Evolutionary conservation across 2,888 invertebrate genomes (phyloP).

Genomic region (Anorthoa munda): DNA sequence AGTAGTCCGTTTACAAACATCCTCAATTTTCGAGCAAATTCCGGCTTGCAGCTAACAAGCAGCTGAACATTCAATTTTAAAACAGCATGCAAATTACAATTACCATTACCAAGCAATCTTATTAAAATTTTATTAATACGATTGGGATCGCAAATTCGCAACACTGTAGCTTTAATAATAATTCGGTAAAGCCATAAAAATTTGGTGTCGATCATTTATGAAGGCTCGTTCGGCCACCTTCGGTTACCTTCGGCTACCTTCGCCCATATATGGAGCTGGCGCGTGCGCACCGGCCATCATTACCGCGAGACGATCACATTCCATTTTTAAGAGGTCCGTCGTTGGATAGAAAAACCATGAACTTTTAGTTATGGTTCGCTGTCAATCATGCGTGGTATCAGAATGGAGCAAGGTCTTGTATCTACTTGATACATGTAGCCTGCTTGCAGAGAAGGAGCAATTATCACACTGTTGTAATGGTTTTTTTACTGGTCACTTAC

Average conservation of each 20-base stretch:
- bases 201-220: slow-evolving; percentile 85
- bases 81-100: slow-evolving; percentile 46
- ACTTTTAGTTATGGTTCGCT: slow-evolving; percentile 43
- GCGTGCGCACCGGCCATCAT: slow-evolving; percentile 78
- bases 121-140: slow-evolving; percentile 19
- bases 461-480: not conserved
- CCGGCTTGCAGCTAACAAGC: slow-evolving; percentile 27
- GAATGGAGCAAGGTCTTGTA: slow-evolving; percentile 21
- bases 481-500: not conserved
- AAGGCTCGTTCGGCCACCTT: slow-evolving; percentile 62
- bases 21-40: slow-evolving; percentile 18
- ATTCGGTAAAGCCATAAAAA: slow-evolving; percentile 73
- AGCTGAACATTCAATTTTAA: slow-evolving; percentile 35
- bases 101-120: slow-evolving; percentile 27
- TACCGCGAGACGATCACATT: slow-evolving; percentile 74
- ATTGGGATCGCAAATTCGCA: slow-evolving; percentile 17
- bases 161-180: slow-evolving; percentile 57
- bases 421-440: not conserved
- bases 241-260: slow-evolving; percentile 54
- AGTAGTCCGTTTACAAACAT: slow-evolving; percentile 16
- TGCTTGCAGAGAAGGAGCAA: not conserved
- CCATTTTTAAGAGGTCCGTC: slow-evolving; percentile 61
- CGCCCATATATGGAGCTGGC: slow-evolving; percentile 76
- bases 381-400: slow-evolving; percentile 30
- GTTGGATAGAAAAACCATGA: slow-evolving; percentile 49